Evolutionary conservation across 64 coral and sea anemone genomes (phyloP), one percentile per base, ranked within the genome.

Genomic region (Montipora efflorescens): DNA sequence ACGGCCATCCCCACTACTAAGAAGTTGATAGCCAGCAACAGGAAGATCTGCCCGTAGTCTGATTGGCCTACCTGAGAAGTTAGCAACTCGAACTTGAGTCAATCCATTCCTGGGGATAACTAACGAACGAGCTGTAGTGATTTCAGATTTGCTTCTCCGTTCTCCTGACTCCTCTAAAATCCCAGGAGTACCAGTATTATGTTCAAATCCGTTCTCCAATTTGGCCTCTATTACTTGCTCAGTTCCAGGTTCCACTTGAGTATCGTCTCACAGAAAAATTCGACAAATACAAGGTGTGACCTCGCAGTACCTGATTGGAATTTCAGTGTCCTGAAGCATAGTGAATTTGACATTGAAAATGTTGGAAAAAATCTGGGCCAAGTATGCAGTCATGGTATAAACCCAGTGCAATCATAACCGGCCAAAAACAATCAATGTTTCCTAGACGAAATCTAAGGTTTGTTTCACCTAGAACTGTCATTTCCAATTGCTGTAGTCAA

Each of bases 361-460:
- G 86, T 13, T 89, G 85, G 21, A 80, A 94, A 75, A 89, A 82
- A 52, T 94, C 92, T 55, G 85, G 82, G 25, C 67, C 77, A 89
- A 89, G 64, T 73, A 89, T 94, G 52, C 86, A 89, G 13, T 94
- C 85, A 89, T 94, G 77, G 50, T 81, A 62, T 59, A 87, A 49
- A 44, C 59, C 82, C 74, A 50, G 72, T 67, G 66, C 91, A 78
- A 93, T 87, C 36, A 93, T 64, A 67, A 82, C 92, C 47, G 68
- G 84, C 87, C 86, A 89, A 48, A 58, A 78, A 89, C 78, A 89
- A 81, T 94, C 86, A 88, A 67, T 59, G 61, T 82, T 83, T 82
- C 68, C 78, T 48, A 94, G 19, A 75, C 86, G 92, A 76, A 94
- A 89, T 89, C 92, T 89, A 43, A 94, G 77, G 75, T 94, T 74